Evolutionary conservation across 2,888 invertebrate species (phyloP), one percentile per base, ranked within the genome.

Genomic region (Yponomeuta malinellus): DNA sequence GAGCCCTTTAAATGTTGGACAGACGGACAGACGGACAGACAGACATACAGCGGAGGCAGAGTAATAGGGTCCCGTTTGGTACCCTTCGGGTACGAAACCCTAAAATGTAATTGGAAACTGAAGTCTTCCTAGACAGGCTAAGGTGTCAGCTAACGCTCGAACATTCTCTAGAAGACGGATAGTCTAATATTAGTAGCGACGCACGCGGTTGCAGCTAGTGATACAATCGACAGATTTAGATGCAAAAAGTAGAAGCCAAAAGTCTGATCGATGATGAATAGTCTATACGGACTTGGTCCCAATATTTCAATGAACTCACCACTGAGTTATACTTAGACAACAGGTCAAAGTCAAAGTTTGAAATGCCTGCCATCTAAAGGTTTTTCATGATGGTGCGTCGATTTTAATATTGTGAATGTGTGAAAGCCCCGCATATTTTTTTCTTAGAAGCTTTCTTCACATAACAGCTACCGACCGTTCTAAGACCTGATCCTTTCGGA

Each of bases 141-240:
- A 66, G 66, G 37, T 48, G 10, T 48, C 29, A 29, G 65, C 10
- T 52, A 52, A 15, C 63, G 43, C 71, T 71, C 69, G 71, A 78
- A 79, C 78, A 76, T 75, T 74, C 78, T 74, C 8, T 43, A 43
- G 43, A 43, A 74, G 76, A 74, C 71, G n/a, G 4, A 37, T 73
- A 72, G 72, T 78, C 81, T 81, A 80, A 81, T 77, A 77, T 78
- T 78, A 81, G 80, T 74, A 71, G 71, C 75, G 72, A 73, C 73
- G 75, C 73, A 76, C 77, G 78, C 80, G 29, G 69, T 23, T 78
- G 78, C 78, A 79, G 75, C 76, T 76, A 73, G 74, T 84, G 83
- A 82, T 79, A 81, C 78, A 81, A 86, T 78, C 85, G 82, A 83
- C 85, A 64, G 75, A 83, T 78, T 83, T 86, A 86, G 84, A 80